Conservation (phyloP, 2,888 invertebrate species). For the Dryococelus australis region DNA sequence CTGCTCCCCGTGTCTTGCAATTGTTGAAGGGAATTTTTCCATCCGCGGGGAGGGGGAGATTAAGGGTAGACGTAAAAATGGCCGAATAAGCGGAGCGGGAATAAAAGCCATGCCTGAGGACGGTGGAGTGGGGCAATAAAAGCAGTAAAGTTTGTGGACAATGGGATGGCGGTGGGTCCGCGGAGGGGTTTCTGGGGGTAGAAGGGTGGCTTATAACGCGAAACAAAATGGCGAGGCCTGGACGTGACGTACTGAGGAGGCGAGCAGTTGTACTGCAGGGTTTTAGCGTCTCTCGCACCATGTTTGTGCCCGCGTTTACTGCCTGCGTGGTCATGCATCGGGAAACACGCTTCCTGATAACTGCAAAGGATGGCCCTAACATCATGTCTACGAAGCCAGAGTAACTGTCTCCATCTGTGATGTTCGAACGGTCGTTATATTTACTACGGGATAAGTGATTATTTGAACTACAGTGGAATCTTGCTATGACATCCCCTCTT, state of each 20-base stretch:
- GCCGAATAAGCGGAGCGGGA: not conserved
- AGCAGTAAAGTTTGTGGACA: not conserved
- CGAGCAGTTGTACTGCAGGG: not conserved
- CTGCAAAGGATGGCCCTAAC: no score
- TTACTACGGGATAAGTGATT: no score
- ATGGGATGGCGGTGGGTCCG: not conserved
- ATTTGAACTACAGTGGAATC: no score
- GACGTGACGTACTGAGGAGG: not conserved
- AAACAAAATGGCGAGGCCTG: not conserved
- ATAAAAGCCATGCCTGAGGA: not conserved
- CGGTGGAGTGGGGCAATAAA: not conserved
- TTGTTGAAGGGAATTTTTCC: not conserved
- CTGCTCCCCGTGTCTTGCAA: no score
- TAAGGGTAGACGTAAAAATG: not conserved
- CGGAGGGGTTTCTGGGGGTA: not conserved
- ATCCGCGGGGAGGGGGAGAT: no score
- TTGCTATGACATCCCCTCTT: no score
- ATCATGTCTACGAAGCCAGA: no score
- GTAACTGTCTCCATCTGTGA: no score
- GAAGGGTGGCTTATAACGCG: not conserved
- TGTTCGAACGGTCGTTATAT: no score
- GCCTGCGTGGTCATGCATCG: no score
- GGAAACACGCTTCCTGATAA: no score
- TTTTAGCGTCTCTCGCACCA: not conserved
- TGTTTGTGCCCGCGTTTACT: no score